phyloP scores from a whole-genome alignment of 2,113 vertebrate genomes.

The Sorex araneus region DNA sequence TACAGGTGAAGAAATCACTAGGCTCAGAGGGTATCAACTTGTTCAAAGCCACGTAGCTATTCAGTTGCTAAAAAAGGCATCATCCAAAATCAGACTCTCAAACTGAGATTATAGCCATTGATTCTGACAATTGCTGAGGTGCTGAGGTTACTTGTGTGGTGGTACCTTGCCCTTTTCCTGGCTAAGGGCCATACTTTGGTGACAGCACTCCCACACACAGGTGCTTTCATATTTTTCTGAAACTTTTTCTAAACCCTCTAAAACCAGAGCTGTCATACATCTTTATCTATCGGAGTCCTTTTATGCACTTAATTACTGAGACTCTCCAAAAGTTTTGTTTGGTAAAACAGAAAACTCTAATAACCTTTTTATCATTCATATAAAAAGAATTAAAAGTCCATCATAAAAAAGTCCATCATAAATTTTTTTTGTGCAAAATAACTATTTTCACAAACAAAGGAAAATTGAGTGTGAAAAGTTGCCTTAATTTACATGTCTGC shows the following conservation, averaged over 20 bases:
- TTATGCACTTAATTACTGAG: background rate
- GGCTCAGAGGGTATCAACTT: background rate
- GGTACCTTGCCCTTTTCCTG: background rate
- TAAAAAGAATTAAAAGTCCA: background rate
- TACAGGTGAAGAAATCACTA: slow-evolving; percentile 5
- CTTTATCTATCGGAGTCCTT: background rate
- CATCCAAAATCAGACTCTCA: background rate
- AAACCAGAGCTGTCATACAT: background rate
- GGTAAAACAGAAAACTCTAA: background rate
- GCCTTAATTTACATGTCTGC: background rate
- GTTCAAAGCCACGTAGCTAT: slow-evolving; percentile 11
- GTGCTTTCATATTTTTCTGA: background rate
- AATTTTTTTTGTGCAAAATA: slow-evolving; percentile 9
- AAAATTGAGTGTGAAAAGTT: slow-evolving; percentile 8
- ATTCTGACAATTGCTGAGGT: background rate
- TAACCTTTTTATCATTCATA: background rate
- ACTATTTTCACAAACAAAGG: slow-evolving; percentile 35
- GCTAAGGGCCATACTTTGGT: background rate
- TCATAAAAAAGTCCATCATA: background rate
- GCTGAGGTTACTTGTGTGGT: background rate
- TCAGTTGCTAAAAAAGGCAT: slow-evolving; percentile 25
- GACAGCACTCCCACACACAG: background rate
- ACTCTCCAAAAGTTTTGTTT: background rate
- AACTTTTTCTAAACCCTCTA: slow-evolving; percentile 24
- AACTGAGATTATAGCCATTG: background rate